phyloP scores from a whole-genome alignment of 2,113 vertebrate genomes.

The Danionella cerebrum region DNA sequence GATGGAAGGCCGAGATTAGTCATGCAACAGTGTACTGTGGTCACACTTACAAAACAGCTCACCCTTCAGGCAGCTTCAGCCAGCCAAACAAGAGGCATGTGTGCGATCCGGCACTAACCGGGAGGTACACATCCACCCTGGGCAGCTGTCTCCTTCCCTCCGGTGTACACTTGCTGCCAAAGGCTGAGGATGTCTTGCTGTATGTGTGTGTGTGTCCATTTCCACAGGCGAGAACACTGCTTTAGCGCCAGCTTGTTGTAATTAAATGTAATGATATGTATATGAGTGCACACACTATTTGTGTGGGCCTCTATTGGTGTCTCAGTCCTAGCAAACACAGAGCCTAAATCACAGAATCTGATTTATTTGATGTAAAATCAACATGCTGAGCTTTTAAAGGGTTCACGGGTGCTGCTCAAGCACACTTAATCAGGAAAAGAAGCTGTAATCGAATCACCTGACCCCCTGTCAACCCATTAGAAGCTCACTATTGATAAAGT shows the following conservation, averaged over 20 bases:
- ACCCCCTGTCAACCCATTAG: constrained; percentile 6
- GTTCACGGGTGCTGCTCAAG: constrained; percentile 11
- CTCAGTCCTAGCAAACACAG: neutral
- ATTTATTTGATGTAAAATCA: constrained; percentile 4
- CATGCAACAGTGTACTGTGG: constrained; percentile 38
- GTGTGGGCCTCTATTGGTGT: neutral
- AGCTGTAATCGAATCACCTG: constrained; percentile 25
- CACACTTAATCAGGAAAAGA: constrained; percentile 32
- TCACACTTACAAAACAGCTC: constrained; percentile 33
- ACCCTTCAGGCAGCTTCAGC: constrained; percentile 30
- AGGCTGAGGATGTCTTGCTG: neutral
- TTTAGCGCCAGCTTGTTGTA: constrained; percentile 35
- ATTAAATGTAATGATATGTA: constrained; percentile 42
- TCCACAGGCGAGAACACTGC: neutral
- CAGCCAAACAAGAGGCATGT: constrained; percentile 28
- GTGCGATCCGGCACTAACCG: constrained; percentile 7
- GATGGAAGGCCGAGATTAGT: constrained; percentile 46
- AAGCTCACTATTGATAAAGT: constrained; percentile 16
- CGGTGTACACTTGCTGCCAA: constrained; percentile 25
- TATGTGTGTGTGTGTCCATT: neutral
- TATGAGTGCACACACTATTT: constrained; percentile 11
- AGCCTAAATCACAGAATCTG: constrained; percentile 4
- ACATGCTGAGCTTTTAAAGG: constrained; percentile 3
- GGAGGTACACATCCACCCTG: constrained; percentile 23
- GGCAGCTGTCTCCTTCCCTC: constrained; percentile 37